Conservation (phyloP, 1,140 invertebrate genomes). For the Centruroides sculpturatus region DNA sequence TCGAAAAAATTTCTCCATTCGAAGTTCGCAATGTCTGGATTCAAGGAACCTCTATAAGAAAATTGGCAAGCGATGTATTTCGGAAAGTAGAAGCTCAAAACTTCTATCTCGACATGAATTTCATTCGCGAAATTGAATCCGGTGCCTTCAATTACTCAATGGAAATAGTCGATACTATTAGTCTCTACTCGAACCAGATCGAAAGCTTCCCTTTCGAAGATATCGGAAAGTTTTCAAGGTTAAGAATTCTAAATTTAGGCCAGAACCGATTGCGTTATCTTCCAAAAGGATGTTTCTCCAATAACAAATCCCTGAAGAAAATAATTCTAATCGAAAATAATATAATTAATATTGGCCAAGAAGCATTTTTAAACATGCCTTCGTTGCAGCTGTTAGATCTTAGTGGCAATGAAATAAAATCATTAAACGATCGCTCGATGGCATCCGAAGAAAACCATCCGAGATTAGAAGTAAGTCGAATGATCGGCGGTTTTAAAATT, state of each 20-base stretch:
- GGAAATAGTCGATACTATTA: not conserved
- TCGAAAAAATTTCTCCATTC: not conserved
- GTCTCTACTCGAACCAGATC: not conserved
- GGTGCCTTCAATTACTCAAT: not conserved
- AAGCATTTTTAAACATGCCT: not conserved
- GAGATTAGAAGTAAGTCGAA: not conserved
- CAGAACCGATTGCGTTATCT: not conserved
- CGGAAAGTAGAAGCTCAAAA: not conserved
- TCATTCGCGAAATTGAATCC: not conserved
- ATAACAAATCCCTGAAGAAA: not conserved
- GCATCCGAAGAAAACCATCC: not conserved
- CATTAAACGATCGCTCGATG: not conserved
- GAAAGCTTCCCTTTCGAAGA: not conserved
- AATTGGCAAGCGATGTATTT: not conserved
- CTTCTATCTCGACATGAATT: not conserved
- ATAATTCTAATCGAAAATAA: not conserved
- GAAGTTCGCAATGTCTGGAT: not conserved
- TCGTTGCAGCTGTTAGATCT: not conserved
- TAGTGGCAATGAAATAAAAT: not conserved
- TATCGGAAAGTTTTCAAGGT: not conserved
- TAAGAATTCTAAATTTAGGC: not conserved
- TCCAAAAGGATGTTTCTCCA: not conserved
- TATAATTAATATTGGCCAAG: not conserved
- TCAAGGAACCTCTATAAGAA: not conserved
- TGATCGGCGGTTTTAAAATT: too few relatives aligned